Evolutionary conservation across 1,140 invertebrate genomes (phyloP).

Genomic region (Anadara kagoshimensis): DNA sequence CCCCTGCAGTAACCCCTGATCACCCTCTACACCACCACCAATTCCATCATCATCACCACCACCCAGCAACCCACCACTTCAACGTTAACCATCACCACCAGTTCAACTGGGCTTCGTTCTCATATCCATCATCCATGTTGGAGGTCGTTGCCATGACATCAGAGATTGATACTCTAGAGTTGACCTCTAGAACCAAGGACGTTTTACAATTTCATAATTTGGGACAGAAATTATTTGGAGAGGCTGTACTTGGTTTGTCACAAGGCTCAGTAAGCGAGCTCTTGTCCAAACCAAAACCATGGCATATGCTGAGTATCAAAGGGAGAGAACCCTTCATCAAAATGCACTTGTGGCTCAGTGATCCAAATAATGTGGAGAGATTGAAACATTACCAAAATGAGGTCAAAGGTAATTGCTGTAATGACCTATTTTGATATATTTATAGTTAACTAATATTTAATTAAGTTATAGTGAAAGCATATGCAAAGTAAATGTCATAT

Average conservation of each 20-base stretch:
- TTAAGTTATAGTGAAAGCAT: no score
- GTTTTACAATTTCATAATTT: conserved; percentile 97
- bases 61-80: conserved; percentile 42
- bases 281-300: conserved; percentile 97
- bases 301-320: conserved; percentile 99
- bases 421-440: no score
- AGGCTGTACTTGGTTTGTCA: conserved; percentile 95
- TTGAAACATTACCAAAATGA: conserved; percentile 76
- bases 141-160: conserved; percentile 97
- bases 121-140: conserved; percentile 69
- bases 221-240: conserved; percentile 98
- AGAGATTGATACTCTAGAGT: conserved; percentile 95
- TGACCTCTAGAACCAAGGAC: conserved; percentile 98
- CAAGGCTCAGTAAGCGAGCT: conserved; percentile 98
- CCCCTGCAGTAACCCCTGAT: conserved; percentile 44
- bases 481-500: no score
- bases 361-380: conserved; percentile 92
- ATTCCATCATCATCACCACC: conserved; percentile 45
- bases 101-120: conserved; percentile 59
- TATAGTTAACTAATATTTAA: no score
- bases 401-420: conserved; percentile 67
- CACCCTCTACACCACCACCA: conserved; percentile 50
- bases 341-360: conserved; percentile 98
- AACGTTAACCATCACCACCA: conserved; percentile 44
- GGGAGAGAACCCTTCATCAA: conserved; percentile 97